Evolutionary conservation across 2,113 vertebrate genomes (phyloP), one percentile per base, ranked within the genome.

Genomic region (Myrmecobius fasciatus): DNA sequence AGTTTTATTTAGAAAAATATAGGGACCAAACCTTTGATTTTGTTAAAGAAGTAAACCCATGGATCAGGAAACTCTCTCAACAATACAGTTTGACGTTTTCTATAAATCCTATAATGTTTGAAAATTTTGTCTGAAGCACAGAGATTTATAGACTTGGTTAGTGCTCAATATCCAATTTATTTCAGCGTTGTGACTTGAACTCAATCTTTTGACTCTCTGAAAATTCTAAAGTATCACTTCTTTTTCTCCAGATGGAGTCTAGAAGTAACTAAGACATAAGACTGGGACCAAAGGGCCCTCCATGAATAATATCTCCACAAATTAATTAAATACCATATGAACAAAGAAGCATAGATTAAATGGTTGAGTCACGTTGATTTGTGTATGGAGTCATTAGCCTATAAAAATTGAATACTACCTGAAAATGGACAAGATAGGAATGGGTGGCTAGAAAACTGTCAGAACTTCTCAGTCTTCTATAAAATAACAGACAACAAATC

Each of bases 201-300:
- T 20, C 51, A 14, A 1, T 90, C 26, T 92, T 36, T 20, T 54
- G 28, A 36, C 0, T 52, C 49, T 96, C 48, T 52, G 93, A 93
- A 51, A 7, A 91, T 54, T 11, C 89, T 6, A 51, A 8, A 17
- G 0, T 6, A 52, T 25, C 75, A 1, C 10, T 31, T 95, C 92
- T 92, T 91, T 56, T 96, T 95, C 54, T 91, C n/a, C 52, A 24
- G 67, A 92, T n/a, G 60, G 20, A 92, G 0, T n/a, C 95, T 89
- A 54, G 8, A 89, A 91, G 92, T 60, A 83, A 91, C 48, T 89
- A 31, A 60, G 28, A 60, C 28, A 28, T 31, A 60, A 31, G 9
- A 75, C 36, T 75, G 36, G 12, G n/a, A n/a, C 14, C 60, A n/a
- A 14, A 75, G 60, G 12, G 36, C 31, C 12, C 5, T 75, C 36